Evolutionary conservation across 2,113 vertebrate genomes (phyloP), one percentile per base, ranked within the genome.

Genomic region (Asarcornis scutulata): DNA sequence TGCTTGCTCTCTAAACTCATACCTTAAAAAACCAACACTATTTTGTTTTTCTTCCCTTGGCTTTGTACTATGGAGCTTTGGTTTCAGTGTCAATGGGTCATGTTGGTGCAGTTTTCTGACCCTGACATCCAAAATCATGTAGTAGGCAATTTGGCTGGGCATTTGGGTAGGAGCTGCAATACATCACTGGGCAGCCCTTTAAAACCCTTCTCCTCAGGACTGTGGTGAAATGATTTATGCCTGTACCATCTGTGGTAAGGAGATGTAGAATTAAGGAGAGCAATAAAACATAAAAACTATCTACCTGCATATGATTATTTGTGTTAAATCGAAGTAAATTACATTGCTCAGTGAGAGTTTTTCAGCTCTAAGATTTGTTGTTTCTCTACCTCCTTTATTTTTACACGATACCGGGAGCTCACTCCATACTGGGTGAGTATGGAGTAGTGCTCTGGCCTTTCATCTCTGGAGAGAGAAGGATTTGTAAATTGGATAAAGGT

Each of bases 291-390:
- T 86, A 93, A 96, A 96, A 85, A 84, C 60, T 95, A 78, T 50
- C 95, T 92, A 96, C 73, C 53, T 94, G 67, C 63, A 62, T 97
- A 87, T 96, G 86, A 96, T 97, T 96, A 96, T 88, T 88, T 64
- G 71, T 92, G 86, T 93, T 94, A 95, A 95, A 96, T 87, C 89
- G 63, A 97, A 96, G 89, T 95, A 95, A 97, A 96, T 92, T 80
- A 6, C 92, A 46, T 91, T 95, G 46, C 58, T 97, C 81, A 89
- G 13, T 79, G 63, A 88, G 48, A 74, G 14, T 87, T 96, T 94
- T 95, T 83, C 60, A 86, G 38, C 78, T 95, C 46, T 64, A 91
- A 91, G 38, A 88, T 93, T 53, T 68, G 31, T 90, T 87, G 29
- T 40, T 69, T 44, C 75, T 71, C 31, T 64, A 4, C 3, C 58